Evolutionary conservation across 2,888 invertebrate genomes (phyloP).

Genomic region (Sphaerophoria taeniata): DNA sequence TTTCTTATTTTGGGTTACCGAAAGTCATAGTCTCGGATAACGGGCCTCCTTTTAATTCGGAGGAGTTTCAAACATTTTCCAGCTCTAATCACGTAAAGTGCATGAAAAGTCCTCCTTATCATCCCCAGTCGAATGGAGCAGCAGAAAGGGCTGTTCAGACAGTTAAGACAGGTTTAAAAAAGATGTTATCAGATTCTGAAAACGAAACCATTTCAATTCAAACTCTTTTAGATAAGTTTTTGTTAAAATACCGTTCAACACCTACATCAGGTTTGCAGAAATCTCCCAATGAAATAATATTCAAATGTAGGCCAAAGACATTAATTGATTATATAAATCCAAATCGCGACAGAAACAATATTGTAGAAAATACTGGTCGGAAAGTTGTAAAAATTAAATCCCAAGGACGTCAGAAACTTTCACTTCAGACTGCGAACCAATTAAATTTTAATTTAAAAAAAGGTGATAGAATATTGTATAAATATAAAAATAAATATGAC

Average conservation of each 20-base stretch:
- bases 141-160: slow-evolving; percentile 46
- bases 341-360: too few species aligned
- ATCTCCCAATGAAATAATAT: neutral
- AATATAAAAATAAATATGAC: neutral
- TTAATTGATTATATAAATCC: neutral
- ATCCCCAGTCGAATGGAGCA: slow-evolving; percentile 43
- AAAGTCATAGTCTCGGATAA: neutral
- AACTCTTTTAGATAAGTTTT: neutral
- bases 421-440: neutral
- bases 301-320: neutral
- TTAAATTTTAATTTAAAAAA: neutral
- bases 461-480: neutral
- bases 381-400: neutral
- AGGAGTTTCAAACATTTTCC: neutral
- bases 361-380: neutral
- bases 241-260: neutral
- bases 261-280: neutral
- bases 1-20: slow-evolving; percentile 6
- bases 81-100: neutral
- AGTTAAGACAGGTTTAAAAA: slow-evolving; percentile 24
- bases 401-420: neutral
- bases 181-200: neutral
- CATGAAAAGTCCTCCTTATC: slow-evolving; percentile 44
- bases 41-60: slow-evolving; percentile 3
- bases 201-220: neutral